Evolutionary conservation across 2,888 invertebrate species (phyloP).

Genomic region (Stenolophus ochropezus): DNA sequence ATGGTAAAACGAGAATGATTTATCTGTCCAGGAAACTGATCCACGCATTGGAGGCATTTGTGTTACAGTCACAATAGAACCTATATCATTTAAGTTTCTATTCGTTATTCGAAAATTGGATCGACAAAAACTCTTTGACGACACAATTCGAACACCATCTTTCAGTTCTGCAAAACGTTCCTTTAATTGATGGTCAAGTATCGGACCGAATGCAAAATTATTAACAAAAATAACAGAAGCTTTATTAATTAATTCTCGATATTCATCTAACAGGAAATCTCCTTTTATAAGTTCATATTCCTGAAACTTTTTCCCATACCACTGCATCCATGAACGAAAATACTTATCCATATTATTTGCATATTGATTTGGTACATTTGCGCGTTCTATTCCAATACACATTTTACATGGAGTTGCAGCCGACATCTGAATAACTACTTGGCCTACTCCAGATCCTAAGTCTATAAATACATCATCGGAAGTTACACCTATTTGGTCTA

Average conservation of each 20-base stretch:
- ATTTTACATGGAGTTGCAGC: conserved; percentile 90
- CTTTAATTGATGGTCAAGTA: conserved; percentile 93
- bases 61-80: conserved; percentile 95
- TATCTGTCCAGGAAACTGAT: conserved; percentile 98
- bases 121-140: conserved; percentile 96
- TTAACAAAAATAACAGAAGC: conserved; percentile 96
- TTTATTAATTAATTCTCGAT: conserved; percentile 90
- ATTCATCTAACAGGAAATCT: conserved; percentile 90
- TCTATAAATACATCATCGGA: conserved; percentile 95
- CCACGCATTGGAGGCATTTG: conserved; percentile 93
- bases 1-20: conserved; percentile 95
- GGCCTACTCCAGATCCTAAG: conserved; percentile 95
- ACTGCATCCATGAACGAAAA: conserved; percentile 93
- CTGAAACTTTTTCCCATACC: conserved; percentile 93
- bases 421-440: conserved; percentile 96
- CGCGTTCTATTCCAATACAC: conserved; percentile 94
- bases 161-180: conserved; percentile 92
- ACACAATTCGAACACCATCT: conserved; percentile 93
- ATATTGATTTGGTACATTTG: conserved; percentile 93
- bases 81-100: conserved; percentile 94
- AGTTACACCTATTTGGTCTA: conserved; percentile 90
- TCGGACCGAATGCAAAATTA: conserved; percentile 97
- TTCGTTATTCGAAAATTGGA: conserved; percentile 95
- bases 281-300: conserved; percentile 91
- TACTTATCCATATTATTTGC: conserved; percentile 90